Conservation (phyloP, 2,113 vertebrate species). For the Pterocles burchelli region DNA sequence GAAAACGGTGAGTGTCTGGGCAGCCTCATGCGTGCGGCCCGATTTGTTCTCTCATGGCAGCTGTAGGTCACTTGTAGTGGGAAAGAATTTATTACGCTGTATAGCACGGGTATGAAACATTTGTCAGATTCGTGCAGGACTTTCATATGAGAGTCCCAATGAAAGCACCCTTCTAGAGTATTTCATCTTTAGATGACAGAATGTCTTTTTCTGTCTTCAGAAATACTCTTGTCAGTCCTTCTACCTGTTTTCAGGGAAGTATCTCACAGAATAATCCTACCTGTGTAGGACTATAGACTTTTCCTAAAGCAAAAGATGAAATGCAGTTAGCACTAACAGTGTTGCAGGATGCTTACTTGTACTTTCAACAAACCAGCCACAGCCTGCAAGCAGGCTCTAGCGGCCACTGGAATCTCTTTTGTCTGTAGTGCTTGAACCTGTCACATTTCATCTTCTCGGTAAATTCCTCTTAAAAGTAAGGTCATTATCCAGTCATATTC, state of each 20-base stretch:
- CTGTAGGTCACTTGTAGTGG: not conserved
- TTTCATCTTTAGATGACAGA: not conserved
- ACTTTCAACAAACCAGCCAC: not conserved
- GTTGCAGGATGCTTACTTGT: not conserved
- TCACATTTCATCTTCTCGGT: not conserved
- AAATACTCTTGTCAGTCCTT: not conserved
- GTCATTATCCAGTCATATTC: not conserved
- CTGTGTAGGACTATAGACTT: not conserved
- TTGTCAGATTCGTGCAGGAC: not conserved
- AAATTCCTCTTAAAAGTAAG: not conserved
- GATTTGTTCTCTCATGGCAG: accelerated
- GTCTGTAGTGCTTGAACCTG: not conserved
- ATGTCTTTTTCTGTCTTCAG: not conserved
- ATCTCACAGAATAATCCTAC: not conserved
- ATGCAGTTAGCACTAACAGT: not conserved
- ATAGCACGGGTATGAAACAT: too few relatives aligned
- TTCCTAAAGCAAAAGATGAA: not conserved
- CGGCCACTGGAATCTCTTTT: not conserved
- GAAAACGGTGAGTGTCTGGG: slow-evolving; percentile 66
- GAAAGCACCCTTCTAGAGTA: not conserved
- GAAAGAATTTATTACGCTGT: accelerated
- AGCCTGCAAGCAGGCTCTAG: not conserved
- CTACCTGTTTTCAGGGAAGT: not conserved
- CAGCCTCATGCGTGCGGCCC: accelerated
- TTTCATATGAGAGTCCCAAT: not conserved